A percentile compares a stretch with the other conserved stretches of the same genome.
phyloP scores from a whole-genome alignment of 2,888 invertebrate species.

The Sarcophaga variegata region DNA sequence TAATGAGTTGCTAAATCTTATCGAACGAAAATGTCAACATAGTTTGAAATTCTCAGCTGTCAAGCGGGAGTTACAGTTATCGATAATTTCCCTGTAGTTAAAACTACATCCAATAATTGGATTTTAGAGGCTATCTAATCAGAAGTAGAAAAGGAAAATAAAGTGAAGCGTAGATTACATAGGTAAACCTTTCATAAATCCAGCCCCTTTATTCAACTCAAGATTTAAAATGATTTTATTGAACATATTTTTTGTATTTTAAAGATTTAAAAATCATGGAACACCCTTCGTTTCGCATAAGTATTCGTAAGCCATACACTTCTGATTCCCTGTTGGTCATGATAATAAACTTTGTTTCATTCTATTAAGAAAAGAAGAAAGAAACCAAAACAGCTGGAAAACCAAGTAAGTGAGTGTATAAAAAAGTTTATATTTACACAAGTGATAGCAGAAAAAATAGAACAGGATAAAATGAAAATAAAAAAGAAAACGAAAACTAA shows the following conservation, averaged over 20 bases:
- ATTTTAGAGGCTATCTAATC: too few species aligned
- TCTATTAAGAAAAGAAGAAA: background rate
- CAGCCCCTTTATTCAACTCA: too few species aligned
- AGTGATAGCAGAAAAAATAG: slow-evolving; percentile 37
- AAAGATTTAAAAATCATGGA: too few species aligned
- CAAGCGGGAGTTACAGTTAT: too few species aligned
- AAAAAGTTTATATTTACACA: slow-evolving; percentile 54
- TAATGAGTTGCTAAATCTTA: slow-evolving; percentile 7
- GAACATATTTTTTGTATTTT: too few species aligned
- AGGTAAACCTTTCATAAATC: too few species aligned
- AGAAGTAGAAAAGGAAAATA: too few species aligned
- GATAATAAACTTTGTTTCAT: slow-evolving; percentile 55
- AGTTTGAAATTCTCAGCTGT: background rate
- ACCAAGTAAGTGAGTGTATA: background rate
- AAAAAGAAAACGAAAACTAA: background rate
- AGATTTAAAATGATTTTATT: too few species aligned
- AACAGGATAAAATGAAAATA: slow-evolving; percentile 39
- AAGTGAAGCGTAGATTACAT: too few species aligned
- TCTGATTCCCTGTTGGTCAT: slow-evolving; percentile 55
- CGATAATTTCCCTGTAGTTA: too few species aligned
- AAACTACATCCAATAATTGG: too few species aligned
- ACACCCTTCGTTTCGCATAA: background rate
- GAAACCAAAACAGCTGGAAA: slow-evolving; percentile 25
- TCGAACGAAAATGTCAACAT: background rate
- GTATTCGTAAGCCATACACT: slow-evolving; percentile 13